phyloP scores from a whole-genome alignment of 2,113 vertebrate genomes.

The Carettochelys insculpta region DNA sequence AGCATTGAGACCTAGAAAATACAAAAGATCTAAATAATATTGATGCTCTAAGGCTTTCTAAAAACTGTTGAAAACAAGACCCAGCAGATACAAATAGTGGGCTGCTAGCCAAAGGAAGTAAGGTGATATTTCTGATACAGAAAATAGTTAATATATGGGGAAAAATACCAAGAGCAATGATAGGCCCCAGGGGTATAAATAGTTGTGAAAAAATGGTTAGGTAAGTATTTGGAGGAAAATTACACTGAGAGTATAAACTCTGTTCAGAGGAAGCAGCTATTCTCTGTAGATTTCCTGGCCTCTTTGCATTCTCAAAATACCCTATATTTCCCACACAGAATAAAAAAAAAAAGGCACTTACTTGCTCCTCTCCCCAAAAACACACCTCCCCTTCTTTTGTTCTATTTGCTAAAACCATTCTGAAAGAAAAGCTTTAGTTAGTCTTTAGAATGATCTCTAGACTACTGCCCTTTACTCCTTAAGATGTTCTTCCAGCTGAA shows the following conservation, averaged over 20 bases:
- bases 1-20: background rate
- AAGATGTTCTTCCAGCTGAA: background rate
- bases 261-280: conserved; percentile 18
- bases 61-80: background rate
- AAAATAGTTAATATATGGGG: background rate
- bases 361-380: background rate
- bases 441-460: background rate
- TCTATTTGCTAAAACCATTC: background rate
- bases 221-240: background rate
- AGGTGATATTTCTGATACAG: background rate
- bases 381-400: background rate
- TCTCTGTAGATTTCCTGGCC: conserved; percentile 31
- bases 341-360: background rate
- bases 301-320: conserved; percentile 37
- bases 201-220: background rate
- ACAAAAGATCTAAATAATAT: background rate
- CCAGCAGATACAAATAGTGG: background rate
- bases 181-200: background rate
- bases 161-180: background rate
- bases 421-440: background rate
- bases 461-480: conserved; percentile 1
- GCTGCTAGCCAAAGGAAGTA: background rate
- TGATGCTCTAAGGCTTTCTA: background rate
- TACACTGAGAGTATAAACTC: background rate
- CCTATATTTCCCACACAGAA: conserved; percentile 25